Conservation (phyloP, 2,888 invertebrate genomes). For the Chloroclystis v-ata region DNA sequence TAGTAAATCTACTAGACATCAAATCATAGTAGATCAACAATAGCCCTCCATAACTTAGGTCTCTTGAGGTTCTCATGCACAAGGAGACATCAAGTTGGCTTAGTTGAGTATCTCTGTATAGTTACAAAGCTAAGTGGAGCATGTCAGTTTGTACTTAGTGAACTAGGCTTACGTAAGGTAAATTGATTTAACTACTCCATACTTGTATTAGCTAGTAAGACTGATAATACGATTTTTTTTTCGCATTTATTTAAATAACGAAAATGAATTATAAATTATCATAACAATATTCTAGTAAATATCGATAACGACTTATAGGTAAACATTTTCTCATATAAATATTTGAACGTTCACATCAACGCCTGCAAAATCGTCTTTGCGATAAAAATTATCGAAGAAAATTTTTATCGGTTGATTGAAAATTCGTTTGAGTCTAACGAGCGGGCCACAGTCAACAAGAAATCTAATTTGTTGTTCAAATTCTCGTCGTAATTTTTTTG, state of each 20-base stretch:
- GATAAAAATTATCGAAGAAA: conserved; percentile 45
- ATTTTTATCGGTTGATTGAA: conserved; percentile 54
- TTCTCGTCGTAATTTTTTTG: conserved; percentile 43
- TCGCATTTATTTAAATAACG: no score
- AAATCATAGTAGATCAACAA: conserved; percentile 9
- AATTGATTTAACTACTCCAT: background rate
- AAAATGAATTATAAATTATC: no score
- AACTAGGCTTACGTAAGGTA: background rate
- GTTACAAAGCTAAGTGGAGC: conserved; percentile 24
- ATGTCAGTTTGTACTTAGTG: conserved; percentile 12
- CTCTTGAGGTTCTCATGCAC: conserved; percentile 13
- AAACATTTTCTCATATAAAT: conserved; percentile 24
- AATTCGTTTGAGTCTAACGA: conserved; percentile 61
- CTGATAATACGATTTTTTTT: background rate
- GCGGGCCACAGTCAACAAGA: conserved; percentile 57
- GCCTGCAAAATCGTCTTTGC: conserved; percentile 35
- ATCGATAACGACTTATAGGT: no score
- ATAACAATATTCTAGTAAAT: no score
- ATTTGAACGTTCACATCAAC: conserved; percentile 2
- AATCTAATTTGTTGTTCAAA: conserved; percentile 57
- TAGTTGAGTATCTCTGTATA: conserved; percentile 13
- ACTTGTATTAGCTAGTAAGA: background rate
- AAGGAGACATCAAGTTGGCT: conserved; percentile 15
- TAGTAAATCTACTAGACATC: background rate
- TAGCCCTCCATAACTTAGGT: conserved; percentile 10